Conservation (phyloP, 2,797 vertebrate species). For the Crossoptilon crossoptilon region DNA sequence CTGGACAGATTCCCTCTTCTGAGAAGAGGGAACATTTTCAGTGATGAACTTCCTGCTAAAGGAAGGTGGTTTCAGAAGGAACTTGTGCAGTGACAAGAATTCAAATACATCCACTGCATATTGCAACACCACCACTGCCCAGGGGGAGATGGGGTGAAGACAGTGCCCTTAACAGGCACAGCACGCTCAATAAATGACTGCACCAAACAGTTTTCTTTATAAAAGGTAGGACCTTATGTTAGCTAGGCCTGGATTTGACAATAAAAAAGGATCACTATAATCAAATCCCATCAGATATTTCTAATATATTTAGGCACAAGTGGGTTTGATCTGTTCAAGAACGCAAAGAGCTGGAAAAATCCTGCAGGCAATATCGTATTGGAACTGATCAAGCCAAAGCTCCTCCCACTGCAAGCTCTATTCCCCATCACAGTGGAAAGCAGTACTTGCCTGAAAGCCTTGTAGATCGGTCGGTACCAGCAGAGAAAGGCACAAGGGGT, state of each 20-base stretch:
- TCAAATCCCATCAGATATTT: neutral
- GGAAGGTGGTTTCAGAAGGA: neutral
- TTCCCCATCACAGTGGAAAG: rapidly evolving
- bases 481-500: conserved; percentile 96
- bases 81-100: neutral
- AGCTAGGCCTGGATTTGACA: neutral
- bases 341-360: conserved; percentile 21
- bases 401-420: neutral
- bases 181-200: rapidly evolving
- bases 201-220: neutral
- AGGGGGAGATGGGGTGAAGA: neutral
- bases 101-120: rapidly evolving
- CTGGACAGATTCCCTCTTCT: neutral
- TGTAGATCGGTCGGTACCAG: conserved; percentile 97
- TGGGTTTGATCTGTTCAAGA: neutral
- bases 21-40: neutral
- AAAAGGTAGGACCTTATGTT: rapidly evolving
- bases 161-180: rapidly evolving
- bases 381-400: neutral
- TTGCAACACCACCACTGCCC: neutral
- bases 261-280: neutral
- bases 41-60: neutral
- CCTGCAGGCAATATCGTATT: neutral
- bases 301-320: neutral
- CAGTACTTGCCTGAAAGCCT: conserved; percentile 92